Evolutionary conservation across 2,888 invertebrate genomes (phyloP).

Genomic region (Spodoptera picta): DNA sequence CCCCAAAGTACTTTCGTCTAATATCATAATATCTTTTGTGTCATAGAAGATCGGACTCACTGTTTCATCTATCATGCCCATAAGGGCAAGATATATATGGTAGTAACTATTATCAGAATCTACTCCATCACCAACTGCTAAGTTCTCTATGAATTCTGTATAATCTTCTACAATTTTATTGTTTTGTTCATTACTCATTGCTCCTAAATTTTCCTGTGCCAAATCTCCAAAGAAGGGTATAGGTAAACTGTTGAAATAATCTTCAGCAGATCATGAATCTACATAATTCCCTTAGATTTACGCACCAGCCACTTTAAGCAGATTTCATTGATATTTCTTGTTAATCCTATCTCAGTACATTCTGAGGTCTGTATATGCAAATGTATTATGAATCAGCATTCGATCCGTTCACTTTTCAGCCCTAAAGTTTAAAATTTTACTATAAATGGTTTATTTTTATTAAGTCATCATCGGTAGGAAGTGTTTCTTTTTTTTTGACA

Average conservation of each 20-base stretch:
- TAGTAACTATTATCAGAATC: too few relatives aligned
- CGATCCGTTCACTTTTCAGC: slow-evolving; percentile 50
- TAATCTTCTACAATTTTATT: slow-evolving; percentile 20
- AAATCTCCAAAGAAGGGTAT: slow-evolving; percentile 24
- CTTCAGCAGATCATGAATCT: slow-evolving; percentile 30
- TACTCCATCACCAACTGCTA: too few relatives aligned
- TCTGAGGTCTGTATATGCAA: slow-evolving; percentile 40
- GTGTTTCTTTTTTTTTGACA: slow-evolving; percentile 53
- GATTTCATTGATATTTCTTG: slow-evolving; percentile 53
- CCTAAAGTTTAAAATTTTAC: slow-evolving; percentile 46
- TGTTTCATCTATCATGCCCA: too few relatives aligned
- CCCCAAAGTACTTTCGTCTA: not conserved
- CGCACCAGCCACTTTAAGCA: slow-evolving; percentile 30
- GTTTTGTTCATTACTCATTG: slow-evolving; percentile 17
- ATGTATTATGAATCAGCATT: slow-evolving; percentile 52
- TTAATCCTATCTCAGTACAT: slow-evolving; percentile 37
- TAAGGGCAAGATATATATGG: too few relatives aligned
- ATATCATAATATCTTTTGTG: slow-evolving; percentile 29
- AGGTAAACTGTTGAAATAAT: slow-evolving; percentile 29
- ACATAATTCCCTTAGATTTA: slow-evolving; percentile 44
- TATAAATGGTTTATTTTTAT: slow-evolving; percentile 45
- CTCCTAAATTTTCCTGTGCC: slow-evolving; percentile 29
- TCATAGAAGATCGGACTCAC: too few relatives aligned
- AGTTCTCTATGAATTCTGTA: too few relatives aligned
- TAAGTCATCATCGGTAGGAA: slow-evolving; percentile 64